These are phyloP conservation scores for Dysidea cf. avara DNA, from an alignment of 37 sponge, comb jelly and placozoan genomes.

Conservation along the genomic window DNA sequence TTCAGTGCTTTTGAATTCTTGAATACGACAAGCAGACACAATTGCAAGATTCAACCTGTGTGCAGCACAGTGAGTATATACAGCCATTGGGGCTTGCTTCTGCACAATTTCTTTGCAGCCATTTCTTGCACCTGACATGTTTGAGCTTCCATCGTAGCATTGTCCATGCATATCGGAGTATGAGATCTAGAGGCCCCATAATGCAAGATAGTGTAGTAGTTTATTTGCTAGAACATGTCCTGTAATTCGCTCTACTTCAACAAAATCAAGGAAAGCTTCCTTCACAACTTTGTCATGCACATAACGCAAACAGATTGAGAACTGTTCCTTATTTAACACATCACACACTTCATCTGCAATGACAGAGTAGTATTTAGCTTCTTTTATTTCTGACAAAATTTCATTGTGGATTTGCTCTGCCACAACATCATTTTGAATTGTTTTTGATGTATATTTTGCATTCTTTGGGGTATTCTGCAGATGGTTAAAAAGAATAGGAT, in stretches of 20 bases:
- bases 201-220: conserved; percentile 20
- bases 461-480: conserved; percentile 51
- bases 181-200: conserved; percentile 19
- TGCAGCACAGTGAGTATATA: conserved; percentile 56
- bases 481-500: conserved; percentile 25
- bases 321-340: conserved; percentile 45
- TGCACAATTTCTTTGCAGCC: conserved; percentile 39
- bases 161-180: conserved; percentile 35
- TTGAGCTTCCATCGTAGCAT: conserved; percentile 58
- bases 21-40: conserved; percentile 46
- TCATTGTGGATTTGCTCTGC: conserved; percentile 18
- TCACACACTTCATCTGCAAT: conserved; percentile 71
- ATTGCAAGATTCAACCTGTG: conserved; percentile 50
- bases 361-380: conserved; percentile 44
- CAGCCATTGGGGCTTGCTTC: conserved; percentile 30
- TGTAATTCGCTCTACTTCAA: conserved; percentile 55
- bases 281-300: conserved; percentile 17
- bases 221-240: conserved; percentile 23
- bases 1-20: conserved; percentile 37
- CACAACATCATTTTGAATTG: conserved; percentile 55
- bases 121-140: conserved; percentile 46
- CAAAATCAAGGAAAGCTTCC: conserved; percentile 51
- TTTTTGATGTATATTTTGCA: conserved; percentile 72
- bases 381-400: conserved; percentile 23
- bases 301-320: conserved; percentile 43